phyloP scores from a whole-genome alignment of 2,888 invertebrate species.

The Spisula subtruncata region DNA sequence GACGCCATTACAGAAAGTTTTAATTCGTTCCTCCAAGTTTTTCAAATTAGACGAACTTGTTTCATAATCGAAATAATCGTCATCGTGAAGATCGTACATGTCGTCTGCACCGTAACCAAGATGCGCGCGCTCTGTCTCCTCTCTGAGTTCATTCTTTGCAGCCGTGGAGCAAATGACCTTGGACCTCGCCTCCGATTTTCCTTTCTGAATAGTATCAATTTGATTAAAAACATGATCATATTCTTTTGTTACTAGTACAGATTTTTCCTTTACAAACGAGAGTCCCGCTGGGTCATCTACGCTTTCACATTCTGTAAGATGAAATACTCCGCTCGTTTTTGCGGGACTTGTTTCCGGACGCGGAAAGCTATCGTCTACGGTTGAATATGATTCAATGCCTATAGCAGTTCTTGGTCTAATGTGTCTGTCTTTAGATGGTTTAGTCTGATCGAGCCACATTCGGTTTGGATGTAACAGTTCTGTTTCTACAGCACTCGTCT shows the following conservation, averaged over 20 bases:
- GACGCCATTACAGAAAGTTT: slow-evolving; percentile 74
- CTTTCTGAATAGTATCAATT: slow-evolving; percentile 76
- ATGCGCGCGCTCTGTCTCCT: slow-evolving; percentile 67
- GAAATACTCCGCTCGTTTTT: slow-evolving; percentile 61
- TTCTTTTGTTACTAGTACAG: slow-evolving; percentile 60
- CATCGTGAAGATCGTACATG: slow-evolving; percentile 66
- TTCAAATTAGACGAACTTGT: slow-evolving; percentile 82
- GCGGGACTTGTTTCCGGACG: slow-evolving; percentile 64
- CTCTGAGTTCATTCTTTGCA: slow-evolving; percentile 72
- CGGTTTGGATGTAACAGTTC: slow-evolving; percentile 71
- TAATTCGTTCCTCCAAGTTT: slow-evolving; percentile 78
- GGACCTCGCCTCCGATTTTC: slow-evolving; percentile 74
- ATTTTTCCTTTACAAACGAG: slow-evolving; percentile 53
- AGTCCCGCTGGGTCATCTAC: slow-evolving; percentile 52
- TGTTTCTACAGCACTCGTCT: slow-evolving; percentile 77
- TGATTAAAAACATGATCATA: slow-evolving; percentile 75
- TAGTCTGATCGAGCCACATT: slow-evolving; percentile 38
- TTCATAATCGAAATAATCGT: slow-evolving; percentile 84
- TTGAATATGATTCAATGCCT: slow-evolving; percentile 62
- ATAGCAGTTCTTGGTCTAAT: slow-evolving; percentile 70
- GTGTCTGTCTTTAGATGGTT: slow-evolving; percentile 55
- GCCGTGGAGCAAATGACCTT: slow-evolving; percentile 75
- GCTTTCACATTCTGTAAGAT: slow-evolving; percentile 73
- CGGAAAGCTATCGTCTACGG: slow-evolving; percentile 17
- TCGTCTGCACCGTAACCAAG: slow-evolving; percentile 65